Percentiles rank a stretch among this genome's conserved stretches.
Conservation (phyloP, 2,113 vertebrate genomes). For the Neopipo cinnamomea region DNA sequence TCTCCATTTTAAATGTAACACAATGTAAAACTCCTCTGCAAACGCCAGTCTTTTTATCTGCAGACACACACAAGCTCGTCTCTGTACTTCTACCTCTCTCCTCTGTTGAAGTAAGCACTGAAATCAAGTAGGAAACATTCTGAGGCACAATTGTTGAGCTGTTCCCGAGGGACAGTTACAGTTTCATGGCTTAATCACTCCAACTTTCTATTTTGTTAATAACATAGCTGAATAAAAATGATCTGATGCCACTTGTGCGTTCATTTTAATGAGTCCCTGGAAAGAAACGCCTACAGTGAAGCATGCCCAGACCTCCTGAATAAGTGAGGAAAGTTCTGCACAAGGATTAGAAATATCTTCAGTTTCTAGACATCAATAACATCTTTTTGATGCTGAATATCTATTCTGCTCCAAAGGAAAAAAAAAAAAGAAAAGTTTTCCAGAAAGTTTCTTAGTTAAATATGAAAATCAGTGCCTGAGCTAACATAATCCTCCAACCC, state of each 20-base stretch:
- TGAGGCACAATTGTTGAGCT: neutral
- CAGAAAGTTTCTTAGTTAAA: neutral
- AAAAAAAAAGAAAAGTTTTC: neutral
- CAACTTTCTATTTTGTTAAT: slow-evolving; percentile 13
- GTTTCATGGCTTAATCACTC: slow-evolving; percentile 23
- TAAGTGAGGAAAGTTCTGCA: neutral
- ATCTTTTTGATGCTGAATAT: neutral
- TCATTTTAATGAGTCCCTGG: slow-evolving; percentile 6
- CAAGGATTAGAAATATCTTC: neutral
- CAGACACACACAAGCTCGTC: neutral
- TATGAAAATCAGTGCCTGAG: neutral
- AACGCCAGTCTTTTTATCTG: neutral
- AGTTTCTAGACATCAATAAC: neutral
- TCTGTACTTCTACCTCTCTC: neutral
- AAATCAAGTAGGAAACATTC: neutral
- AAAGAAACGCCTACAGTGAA: neutral
- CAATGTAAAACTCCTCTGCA: neutral
- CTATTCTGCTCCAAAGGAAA: neutral
- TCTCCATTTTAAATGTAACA: neutral
- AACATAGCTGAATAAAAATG: neutral
- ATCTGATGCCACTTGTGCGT: slow-evolving; percentile 3
- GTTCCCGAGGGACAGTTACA: neutral
- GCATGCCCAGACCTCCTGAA: neutral
- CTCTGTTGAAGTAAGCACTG: neutral
- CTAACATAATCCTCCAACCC: neutral